Conservation (phyloP, 2,888 invertebrate genomes). For the Poecilobothrus nobilitatus region DNA sequence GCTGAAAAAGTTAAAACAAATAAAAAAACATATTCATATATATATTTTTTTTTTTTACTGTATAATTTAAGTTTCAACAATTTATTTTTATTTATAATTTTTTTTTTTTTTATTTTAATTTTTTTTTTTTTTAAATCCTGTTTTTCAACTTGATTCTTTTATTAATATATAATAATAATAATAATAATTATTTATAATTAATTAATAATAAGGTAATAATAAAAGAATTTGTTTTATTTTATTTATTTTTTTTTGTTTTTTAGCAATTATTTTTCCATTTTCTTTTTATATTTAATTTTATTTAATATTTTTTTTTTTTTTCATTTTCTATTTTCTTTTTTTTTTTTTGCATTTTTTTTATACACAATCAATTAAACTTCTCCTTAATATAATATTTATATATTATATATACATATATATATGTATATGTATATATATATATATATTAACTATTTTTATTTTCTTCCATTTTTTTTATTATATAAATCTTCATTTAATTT, state of each 20-base stretch:
- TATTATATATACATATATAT: no score
- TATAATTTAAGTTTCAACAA: slow-evolving; percentile 4
- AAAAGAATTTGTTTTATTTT: background rate
- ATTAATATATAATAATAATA: background rate
- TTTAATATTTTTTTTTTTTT: no score
- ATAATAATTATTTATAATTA: background rate
- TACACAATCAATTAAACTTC: background rate
- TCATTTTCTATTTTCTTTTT: no score
- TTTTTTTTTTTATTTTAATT: background rate
- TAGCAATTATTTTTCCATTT: no score
- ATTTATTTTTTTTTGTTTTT: background rate
- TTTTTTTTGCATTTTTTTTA: background rate
- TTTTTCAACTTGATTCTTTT: background rate
- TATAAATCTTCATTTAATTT: background rate
- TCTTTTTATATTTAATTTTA: background rate
- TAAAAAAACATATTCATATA: no score
- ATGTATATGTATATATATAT: no score
- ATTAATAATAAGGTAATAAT: background rate
- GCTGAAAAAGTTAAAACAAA: no score
- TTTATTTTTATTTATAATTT: background rate
- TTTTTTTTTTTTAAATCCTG: background rate
- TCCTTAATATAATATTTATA: background rate
- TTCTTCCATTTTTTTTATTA: background rate
- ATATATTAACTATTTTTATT: background rate
- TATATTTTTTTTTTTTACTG: background rate